These are phyloP conservation scores for Excalfactoria chinensis DNA, from an alignment of 2,113 vertebrate species.

Conservation along the genomic window DNA sequence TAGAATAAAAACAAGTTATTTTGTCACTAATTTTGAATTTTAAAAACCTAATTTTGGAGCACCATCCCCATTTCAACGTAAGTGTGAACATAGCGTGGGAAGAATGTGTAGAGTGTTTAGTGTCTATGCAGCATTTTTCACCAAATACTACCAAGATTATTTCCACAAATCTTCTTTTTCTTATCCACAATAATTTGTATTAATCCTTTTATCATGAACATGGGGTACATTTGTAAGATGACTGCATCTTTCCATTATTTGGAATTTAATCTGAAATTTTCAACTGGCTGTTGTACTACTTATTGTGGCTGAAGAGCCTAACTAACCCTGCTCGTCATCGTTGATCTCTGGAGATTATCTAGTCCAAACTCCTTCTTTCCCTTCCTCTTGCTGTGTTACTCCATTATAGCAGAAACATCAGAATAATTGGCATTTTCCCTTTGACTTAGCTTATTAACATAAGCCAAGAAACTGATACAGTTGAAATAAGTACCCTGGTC, in stretches of 20 bases:
- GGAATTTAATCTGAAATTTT: neutral
- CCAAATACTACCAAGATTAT: neutral
- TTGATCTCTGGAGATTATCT: neutral
- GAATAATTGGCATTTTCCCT: neutral
- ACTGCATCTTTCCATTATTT: neutral
- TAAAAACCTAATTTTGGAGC: neutral
- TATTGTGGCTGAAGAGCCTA: neutral
- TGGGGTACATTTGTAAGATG: neutral
- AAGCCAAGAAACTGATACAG: neutral
- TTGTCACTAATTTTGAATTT: neutral
- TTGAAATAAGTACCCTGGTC: neutral
- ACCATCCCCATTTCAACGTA: neutral
- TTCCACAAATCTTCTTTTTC: neutral
- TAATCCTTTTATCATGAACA: neutral
- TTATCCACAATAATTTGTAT: neutral
- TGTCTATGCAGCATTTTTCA: neutral
- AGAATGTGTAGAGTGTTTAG: neutral
- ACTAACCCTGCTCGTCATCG: neutral
- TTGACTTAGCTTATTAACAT: neutral
- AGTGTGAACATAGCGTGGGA: neutral
- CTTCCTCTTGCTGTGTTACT: neutral
- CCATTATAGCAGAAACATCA: neutral
- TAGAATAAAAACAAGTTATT: neutral
- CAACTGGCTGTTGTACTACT: neutral
- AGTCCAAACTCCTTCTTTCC: neutral